These are phyloP conservation scores for Sebastes iracundus DNA, from an alignment of 2,797 vertebrate genomes.

Conservation along the genomic window DNA sequence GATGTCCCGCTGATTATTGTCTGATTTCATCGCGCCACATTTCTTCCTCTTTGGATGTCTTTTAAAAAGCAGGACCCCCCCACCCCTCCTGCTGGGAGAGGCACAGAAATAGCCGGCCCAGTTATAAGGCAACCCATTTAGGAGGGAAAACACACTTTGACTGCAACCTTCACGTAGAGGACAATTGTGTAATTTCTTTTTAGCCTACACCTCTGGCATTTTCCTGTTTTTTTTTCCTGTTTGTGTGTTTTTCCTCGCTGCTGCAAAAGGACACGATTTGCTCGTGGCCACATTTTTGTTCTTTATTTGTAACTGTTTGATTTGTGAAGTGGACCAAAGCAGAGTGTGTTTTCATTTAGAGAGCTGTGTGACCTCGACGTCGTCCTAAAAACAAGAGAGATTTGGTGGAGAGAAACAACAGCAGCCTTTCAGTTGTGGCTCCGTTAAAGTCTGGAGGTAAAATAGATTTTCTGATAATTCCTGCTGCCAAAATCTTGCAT, in stretches of 20 bases:
- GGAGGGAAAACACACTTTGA: conserved; percentile 33
- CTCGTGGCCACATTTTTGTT: neutral
- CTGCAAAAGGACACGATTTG: neutral
- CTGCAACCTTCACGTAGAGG: conserved; percentile 56
- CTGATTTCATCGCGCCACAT: conserved; percentile 38
- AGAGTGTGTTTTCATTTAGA: neutral
- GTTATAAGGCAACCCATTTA: conserved; percentile 65
- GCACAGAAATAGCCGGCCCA: conserved; percentile 75
- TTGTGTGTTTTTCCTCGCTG: neutral
- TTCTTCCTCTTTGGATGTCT: conserved; percentile 6
- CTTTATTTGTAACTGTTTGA: neutral
- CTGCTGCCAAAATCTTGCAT: no score
- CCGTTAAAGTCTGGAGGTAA: neutral
- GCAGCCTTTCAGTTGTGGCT: neutral
- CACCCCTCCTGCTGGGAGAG: conserved; percentile 32
- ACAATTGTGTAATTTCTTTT: conserved; percentile 14
- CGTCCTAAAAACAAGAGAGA: neutral
- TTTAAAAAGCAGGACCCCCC: conserved; percentile 27
- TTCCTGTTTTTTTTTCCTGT: neutral
- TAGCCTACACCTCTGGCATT: neutral
- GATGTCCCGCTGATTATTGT: conserved; percentile 22
- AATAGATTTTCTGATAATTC: neutral
- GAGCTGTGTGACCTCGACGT: neutral
- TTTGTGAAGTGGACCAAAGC: conserved; percentile 24
- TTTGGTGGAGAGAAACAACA: neutral